Evolutionary conservation across 2,113 vertebrate genomes (phyloP), one percentile per base, ranked within the genome.

Genomic region (Anser brachyrhynchus): DNA sequence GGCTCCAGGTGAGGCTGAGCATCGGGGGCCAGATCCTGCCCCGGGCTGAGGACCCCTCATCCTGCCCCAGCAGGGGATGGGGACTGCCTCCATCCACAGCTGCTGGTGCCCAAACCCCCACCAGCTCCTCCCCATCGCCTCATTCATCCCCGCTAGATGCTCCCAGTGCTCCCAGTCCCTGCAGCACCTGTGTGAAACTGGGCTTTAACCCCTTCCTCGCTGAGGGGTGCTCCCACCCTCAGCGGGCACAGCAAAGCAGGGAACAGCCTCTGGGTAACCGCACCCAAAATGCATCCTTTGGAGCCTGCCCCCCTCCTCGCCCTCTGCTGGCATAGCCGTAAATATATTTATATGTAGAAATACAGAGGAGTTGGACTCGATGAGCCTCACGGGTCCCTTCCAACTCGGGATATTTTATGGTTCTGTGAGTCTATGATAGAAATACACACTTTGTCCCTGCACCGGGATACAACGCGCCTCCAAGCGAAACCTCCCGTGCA

Each of bases 241-340:
- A 14, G 59, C 22, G 5, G 59, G 61, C 51, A 18, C 31, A 41
- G 17, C 29, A 37, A 43, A 57, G 37, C 29, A 7, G 37, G 64
- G 55, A 31, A 11, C 43, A 35, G 44, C 52, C 52, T 6, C n/a
- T 14, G 69, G 23, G 37, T 35, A 21, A 49, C 21, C 6, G 0
- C 9, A 51, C 26, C n/a, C 69, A 28, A 65, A 71, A 12, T 11
- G 21, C 0, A 0, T 0, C 1, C 9, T 54, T 89, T 1, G 9
- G 43, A 90, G 71, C 31, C n/a, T 37, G 29, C 3, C 15, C 41
- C 57, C 9, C 3, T 37, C 86, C 65, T 67, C 10, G 0, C 41
- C 70, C 15, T 0, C 23, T 54, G 41, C 54, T 6, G 8, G 46
- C 46, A 11, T 37, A 28, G 62, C 62, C 28, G 26, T 29, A 41